phyloP scores from a whole-genome alignment of 2,888 invertebrate genomes.

The Eupithecia dodoneata region DNA sequence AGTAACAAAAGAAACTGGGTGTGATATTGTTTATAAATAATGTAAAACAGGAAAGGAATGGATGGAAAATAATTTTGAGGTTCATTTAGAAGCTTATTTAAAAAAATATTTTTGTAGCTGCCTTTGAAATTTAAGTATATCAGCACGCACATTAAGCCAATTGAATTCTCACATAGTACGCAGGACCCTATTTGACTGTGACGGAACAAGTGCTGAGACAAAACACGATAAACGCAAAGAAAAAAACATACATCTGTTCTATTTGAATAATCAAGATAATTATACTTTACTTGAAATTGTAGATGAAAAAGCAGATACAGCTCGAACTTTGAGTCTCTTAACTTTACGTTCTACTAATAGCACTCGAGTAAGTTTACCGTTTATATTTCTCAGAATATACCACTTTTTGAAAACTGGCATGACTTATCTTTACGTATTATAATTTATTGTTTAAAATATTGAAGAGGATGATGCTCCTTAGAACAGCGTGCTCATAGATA shows the following conservation, averaged over 20 bases:
- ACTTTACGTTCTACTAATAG: conserved; percentile 1
- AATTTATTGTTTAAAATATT: background rate
- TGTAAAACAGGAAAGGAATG: too few relatives aligned
- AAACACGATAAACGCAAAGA: background rate
- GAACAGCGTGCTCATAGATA: background rate
- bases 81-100: background rate
- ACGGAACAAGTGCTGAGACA: background rate
- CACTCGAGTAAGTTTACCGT: background rate
- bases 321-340: conserved; percentile 12
- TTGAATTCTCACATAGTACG: background rate
- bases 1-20: background rate
- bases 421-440: background rate
- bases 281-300: conserved; percentile 1
- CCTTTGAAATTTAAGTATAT: background rate
- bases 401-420: background rate
- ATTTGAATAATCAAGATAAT: background rate
- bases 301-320: background rate
- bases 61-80: background rate
- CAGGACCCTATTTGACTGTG: background rate
- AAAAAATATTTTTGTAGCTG: background rate
- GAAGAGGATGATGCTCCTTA: background rate
- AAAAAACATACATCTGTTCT: background rate
- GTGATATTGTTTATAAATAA: background rate
- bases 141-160: conserved; percentile 1
- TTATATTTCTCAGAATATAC: background rate